These are phyloP conservation scores for Ephydatia muelleri DNA, from an alignment of 37 sponge, comb jelly and placozoan species.

Conservation along the genomic window DNA sequence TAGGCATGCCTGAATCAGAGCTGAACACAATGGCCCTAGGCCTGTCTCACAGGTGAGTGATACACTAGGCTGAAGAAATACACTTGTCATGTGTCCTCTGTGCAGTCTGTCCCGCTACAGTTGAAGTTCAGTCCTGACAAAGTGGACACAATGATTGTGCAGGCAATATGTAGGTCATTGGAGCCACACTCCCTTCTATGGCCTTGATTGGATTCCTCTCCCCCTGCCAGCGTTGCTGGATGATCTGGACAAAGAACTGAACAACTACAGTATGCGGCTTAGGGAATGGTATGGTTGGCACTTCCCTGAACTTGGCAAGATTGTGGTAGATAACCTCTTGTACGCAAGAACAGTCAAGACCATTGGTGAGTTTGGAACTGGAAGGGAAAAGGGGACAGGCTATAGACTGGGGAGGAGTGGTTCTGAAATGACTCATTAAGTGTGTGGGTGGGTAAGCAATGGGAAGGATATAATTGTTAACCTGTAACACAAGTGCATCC, in stretches of 20 bases:
- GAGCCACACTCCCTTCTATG: background rate
- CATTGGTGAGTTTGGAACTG: slow-evolving; percentile 7
- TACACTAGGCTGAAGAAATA: background rate
- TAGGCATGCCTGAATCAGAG: slow-evolving; percentile 26
- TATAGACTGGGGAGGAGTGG: no score
- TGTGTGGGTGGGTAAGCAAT: background rate
- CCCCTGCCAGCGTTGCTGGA: no score
- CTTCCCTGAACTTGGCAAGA: slow-evolving; percentile 97
- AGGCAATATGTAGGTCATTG: slow-evolving; percentile 77
- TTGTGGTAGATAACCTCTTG: slow-evolving; percentile 84
- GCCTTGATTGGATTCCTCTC: no score
- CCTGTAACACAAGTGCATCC: background rate
- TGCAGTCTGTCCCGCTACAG: slow-evolving; percentile 88
- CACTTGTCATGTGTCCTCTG: background rate
- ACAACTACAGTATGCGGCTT: slow-evolving; percentile 96
- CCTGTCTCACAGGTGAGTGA: slow-evolving; percentile 69
- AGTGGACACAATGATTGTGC: slow-evolving; percentile 98
- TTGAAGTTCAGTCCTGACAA: slow-evolving; percentile 98
- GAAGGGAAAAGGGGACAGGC: background rate
- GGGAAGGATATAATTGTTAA: no score
- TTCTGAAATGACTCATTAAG: no score
- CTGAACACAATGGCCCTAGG: slow-evolving; percentile 80
- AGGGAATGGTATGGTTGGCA: slow-evolving; percentile 99
- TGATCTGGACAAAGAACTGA: slow-evolving; percentile 96
- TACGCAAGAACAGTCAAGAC: slow-evolving; percentile 75